phyloP scores from a whole-genome alignment of 2,797 vertebrate species.

The Etheostoma perlongum region DNA sequence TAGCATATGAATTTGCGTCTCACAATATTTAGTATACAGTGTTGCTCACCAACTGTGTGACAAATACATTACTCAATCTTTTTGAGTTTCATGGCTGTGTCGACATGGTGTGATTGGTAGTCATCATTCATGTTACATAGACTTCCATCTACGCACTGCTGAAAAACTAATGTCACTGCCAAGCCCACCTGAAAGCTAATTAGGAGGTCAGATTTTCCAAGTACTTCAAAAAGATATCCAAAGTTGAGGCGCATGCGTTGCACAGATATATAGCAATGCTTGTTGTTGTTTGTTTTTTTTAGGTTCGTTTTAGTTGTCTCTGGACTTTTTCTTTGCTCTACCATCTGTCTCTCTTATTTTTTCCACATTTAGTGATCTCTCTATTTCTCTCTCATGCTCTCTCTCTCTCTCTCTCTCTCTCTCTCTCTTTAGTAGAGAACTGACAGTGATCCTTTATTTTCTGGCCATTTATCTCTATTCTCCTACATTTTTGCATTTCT shows the following conservation, averaged over 20 bases:
- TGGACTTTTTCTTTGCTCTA: background rate
- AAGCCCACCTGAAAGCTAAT: background rate
- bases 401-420: background rate
- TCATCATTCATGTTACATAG: constrained; percentile 12
- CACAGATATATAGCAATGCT: background rate
- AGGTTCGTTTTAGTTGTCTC: background rate
- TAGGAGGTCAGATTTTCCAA: background rate
- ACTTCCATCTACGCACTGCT: background rate
- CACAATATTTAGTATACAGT: background rate
- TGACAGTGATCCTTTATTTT: constrained; percentile 10
- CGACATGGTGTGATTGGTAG: constrained; percentile 7
- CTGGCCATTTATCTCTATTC: background rate
- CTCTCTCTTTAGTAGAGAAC: too few relatives aligned
- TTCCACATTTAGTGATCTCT: constrained; percentile 4
- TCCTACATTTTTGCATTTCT: constrained; percentile 11
- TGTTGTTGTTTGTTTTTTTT: background rate
- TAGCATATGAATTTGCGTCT: background rate
- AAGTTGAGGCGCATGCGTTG: background rate
- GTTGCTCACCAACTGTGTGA: constrained; percentile 40
- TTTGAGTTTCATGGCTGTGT: constrained; percentile 29
- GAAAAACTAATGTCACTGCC: background rate
- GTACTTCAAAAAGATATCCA: background rate
- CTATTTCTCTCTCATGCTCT: background rate
- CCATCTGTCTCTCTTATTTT: background rate
- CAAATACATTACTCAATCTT: constrained; percentile 33